These are phyloP conservation scores for Amiota minor DNA, from an alignment of 2,888 invertebrate species.

Conservation along the genomic window DNA sequence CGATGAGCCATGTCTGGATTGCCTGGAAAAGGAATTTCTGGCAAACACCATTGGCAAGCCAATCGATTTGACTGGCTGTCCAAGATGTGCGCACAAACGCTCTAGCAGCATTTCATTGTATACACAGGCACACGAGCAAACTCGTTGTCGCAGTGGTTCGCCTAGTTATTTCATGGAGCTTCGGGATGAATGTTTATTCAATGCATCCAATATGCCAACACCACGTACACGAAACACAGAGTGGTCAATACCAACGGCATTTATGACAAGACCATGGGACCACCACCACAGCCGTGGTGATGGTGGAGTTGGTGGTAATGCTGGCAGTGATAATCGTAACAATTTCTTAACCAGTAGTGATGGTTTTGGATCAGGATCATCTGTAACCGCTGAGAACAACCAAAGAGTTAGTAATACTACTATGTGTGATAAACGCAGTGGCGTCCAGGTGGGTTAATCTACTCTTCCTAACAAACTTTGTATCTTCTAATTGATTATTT, in stretches of 20 bases:
- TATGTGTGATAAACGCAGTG: conserved; percentile 65
- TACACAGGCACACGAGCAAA: conserved; percentile 48
- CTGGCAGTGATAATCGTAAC: conserved; percentile 9
- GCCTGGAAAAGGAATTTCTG: conserved; percentile 71
- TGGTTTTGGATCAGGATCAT: conserved; percentile 5
- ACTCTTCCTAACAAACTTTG: background rate
- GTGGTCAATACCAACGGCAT: conserved; percentile 29
- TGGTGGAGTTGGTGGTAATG: background rate
- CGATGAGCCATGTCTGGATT: conserved; percentile 72
- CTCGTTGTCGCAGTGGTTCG: conserved; percentile 61
- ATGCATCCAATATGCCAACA: conserved; percentile 33
- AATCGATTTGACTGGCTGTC: conserved; percentile 65
- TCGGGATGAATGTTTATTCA: conserved; percentile 49
- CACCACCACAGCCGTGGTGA: background rate
- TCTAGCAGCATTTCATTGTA: conserved; percentile 59
- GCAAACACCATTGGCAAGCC: conserved; percentile 71
- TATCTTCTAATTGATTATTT: background rate
- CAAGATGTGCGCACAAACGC: conserved; percentile 64
- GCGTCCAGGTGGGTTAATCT: conserved; percentile 53
- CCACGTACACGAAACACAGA: conserved; percentile 34
- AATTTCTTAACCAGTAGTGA: conserved; percentile 23
- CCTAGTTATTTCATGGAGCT: conserved; percentile 52
- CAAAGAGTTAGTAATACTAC: conserved; percentile 57
- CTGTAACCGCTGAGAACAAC: conserved; percentile 42
- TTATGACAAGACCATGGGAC: background rate